Evolutionary conservation across 2,797 vertebrate species (phyloP).

Genomic region (Sebastes steindachneri): DNA sequence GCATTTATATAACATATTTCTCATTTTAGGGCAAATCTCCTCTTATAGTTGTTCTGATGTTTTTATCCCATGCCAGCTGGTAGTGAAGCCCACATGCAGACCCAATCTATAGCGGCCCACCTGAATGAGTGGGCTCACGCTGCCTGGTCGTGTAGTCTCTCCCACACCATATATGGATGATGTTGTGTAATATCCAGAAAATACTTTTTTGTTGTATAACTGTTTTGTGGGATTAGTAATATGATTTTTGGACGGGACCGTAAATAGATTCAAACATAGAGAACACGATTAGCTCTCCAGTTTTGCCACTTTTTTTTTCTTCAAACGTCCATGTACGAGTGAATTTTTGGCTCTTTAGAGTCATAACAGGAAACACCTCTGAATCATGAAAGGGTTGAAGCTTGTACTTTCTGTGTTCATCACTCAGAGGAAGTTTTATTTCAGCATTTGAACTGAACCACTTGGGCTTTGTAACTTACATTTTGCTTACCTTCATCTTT

Average conservation of each 20-base stretch:
- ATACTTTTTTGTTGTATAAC: conserved; percentile 68
- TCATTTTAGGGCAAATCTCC: conserved; percentile 12
- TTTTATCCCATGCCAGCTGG: conserved; percentile 55
- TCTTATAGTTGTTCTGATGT: conserved; percentile 21
- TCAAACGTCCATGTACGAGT: background rate
- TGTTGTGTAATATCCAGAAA: conserved; percentile 61
- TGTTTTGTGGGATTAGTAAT: conserved; percentile 43
- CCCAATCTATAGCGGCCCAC: conserved; percentile 65
- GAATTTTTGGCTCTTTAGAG: background rate
- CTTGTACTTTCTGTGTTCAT: background rate
- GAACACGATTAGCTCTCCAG: conserved; percentile 1
- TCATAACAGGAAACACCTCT: background rate
- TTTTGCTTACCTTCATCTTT: background rate
- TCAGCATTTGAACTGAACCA: background rate
- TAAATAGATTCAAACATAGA: conserved; percentile 46
- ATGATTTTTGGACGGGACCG: conserved; percentile 32
- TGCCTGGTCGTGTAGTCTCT: conserved; percentile 45
- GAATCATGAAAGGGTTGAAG: background rate
- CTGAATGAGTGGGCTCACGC: conserved; percentile 65
- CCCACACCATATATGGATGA: conserved; percentile 56
- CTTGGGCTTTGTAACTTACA: background rate
- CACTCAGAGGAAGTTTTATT: conserved; percentile 7
- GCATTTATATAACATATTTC: conserved; percentile 30
- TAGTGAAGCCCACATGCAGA: conserved; percentile 54
- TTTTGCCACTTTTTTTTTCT: conserved; percentile 11